Conservation (phyloP, 2,888 invertebrate species). For the Argyra leucocephala region DNA sequence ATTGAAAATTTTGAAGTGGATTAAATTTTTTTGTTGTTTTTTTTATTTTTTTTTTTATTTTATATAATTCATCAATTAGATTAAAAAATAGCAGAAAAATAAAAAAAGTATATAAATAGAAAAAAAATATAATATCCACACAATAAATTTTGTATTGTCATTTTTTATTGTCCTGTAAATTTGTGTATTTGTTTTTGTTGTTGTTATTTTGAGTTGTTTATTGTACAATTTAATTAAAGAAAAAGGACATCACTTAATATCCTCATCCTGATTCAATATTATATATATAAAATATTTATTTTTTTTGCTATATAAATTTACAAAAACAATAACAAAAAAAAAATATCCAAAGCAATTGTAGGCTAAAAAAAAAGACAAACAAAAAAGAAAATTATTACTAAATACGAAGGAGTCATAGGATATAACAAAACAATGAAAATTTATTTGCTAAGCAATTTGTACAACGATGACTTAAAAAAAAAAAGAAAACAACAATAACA, state of each 20-base stretch:
- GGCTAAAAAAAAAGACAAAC: no score
- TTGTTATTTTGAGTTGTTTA: background rate
- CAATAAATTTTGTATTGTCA: background rate
- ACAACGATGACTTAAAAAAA: background rate
- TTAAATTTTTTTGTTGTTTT: background rate
- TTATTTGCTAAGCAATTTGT: slow-evolving; percentile 1
- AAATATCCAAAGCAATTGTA: no score
- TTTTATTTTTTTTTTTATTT: no score
- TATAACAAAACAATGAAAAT: background rate
- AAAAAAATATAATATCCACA: background rate
- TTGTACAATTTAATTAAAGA: slow-evolving; percentile 1
- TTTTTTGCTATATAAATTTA: no score
- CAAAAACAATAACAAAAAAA: no score
- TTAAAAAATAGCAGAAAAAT: background rate
- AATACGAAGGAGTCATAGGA: background rate
- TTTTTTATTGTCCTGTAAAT: background rate
- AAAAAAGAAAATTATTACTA: no score
- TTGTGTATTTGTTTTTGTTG: no score
- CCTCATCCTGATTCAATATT: background rate
- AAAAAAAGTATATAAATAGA: background rate
- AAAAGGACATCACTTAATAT: background rate
- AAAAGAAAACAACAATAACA: background rate
- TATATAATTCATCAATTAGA: slow-evolving; percentile 1
- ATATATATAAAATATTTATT: background rate
- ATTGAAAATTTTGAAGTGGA: background rate